Percentiles rank a stretch among this genome's conserved stretches.
These are phyloP conservation scores for Amphiprion clarkii DNA, from an alignment of 2,797 vertebrate species.

Conservation along the genomic window DNA sequence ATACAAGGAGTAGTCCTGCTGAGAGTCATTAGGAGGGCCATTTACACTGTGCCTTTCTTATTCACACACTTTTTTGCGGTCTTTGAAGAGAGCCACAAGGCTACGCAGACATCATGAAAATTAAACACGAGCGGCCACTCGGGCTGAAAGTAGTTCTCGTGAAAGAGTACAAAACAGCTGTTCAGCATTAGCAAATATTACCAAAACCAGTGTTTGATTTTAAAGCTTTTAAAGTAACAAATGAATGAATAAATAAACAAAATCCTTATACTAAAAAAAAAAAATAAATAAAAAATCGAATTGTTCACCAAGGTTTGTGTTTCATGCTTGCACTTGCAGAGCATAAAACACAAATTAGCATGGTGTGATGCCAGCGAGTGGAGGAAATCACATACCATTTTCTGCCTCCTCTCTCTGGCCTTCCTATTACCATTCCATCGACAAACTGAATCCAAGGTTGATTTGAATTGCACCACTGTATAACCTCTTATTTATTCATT, in stretches of 20 bases:
- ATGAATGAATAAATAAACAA: conserved; percentile 32
- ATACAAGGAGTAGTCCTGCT: conserved; percentile 83
- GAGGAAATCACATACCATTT: conserved; percentile 77
- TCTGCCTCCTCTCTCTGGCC: conserved; percentile 74
- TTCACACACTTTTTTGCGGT: conserved; percentile 76
- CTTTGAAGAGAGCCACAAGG: conserved; percentile 81
- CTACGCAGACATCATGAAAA: conserved; percentile 69
- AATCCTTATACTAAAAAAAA: conserved; percentile 30
- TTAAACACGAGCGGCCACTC: conserved; percentile 61
- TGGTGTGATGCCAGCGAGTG: conserved; percentile 72
- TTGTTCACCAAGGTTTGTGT: conserved; percentile 35
- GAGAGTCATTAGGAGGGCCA: conserved; percentile 87
- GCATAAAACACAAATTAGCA: conserved; percentile 83
- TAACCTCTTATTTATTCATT: conserved; percentile 88
- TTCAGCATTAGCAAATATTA: conserved; percentile 38
- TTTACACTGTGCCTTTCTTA: conserved; percentile 81
- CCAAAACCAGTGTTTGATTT: conserved; percentile 38
- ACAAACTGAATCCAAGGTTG: conserved; percentile 84
- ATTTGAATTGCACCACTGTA: conserved; percentile 86
- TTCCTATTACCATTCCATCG: conserved; percentile 79
- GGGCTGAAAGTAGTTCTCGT: conserved; percentile 49
- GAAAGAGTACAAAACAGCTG: conserved; percentile 63
- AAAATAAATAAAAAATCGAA: too few species aligned
- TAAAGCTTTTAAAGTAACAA: conserved; percentile 60
- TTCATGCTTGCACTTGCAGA: conserved; percentile 67